phyloP scores from a whole-genome alignment of 2,888 invertebrate genomes.

The Tachystola acroxantha region DNA sequence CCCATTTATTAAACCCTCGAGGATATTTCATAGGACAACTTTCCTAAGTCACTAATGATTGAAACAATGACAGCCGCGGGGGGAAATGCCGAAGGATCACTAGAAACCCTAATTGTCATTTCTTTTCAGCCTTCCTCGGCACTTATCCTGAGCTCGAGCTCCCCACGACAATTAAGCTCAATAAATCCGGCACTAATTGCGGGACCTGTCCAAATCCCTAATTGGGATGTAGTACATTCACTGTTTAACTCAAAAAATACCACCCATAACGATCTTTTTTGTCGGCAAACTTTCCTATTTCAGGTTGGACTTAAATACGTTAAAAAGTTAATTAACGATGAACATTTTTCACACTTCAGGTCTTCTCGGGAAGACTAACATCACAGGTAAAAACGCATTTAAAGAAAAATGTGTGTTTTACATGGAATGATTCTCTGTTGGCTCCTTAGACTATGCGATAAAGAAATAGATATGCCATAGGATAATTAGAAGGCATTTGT shows the following conservation, averaged over 20 bases:
- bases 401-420: constrained; percentile 53
- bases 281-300: constrained; percentile 73
- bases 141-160: constrained; percentile 33
- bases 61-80: background rate
- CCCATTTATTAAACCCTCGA: no score
- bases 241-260: constrained; percentile 25
- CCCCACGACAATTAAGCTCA: constrained; percentile 41
- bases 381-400: constrained; percentile 71
- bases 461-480: constrained; percentile 24
- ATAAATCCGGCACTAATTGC: constrained; percentile 51
- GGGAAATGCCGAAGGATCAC: background rate
- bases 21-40: no score
- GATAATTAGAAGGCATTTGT: no score
- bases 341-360: constrained; percentile 78
- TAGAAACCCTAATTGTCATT: constrained; percentile 37
- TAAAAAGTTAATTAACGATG: constrained; percentile 71
- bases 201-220: constrained; percentile 46
- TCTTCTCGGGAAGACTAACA: constrained; percentile 80
- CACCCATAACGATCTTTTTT: constrained; percentile 55
- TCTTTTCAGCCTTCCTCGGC: constrained; percentile 28
- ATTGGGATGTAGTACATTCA: constrained; percentile 42
- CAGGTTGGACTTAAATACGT: constrained; percentile 68
- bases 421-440: constrained; percentile 58
- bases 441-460: constrained; percentile 38
- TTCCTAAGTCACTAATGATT: no score